These are phyloP conservation scores for Drosophila malerkotliana DNA, from an alignment of 1,140 invertebrate genomes.

Conservation along the genomic window DNA sequence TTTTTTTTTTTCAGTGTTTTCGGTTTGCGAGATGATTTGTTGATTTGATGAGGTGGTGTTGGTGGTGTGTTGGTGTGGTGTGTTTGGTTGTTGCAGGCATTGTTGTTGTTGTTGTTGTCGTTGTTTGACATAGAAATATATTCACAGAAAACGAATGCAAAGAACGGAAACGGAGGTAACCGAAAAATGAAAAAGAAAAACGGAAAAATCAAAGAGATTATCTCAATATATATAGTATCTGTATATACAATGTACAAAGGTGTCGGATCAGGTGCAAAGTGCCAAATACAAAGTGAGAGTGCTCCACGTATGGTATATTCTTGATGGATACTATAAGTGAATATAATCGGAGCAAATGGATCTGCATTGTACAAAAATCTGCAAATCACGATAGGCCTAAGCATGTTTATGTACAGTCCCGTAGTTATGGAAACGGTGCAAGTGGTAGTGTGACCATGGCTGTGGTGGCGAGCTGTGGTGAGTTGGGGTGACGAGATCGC, in stretches of 20 bases:
- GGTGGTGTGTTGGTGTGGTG: conserved; percentile 30
- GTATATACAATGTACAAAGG: conserved; percentile 22
- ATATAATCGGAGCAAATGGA: neutral
- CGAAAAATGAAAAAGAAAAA: conserved; percentile 57
- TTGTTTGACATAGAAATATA: conserved; percentile 70
- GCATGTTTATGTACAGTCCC: conserved; percentile 37
- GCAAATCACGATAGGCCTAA: conserved; percentile 1
- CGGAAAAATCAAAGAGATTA: conserved; percentile 62
- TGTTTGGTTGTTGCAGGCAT: conserved; percentile 41
- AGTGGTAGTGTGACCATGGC: conserved; percentile 7
- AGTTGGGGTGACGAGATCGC: neutral
- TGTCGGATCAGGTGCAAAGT: conserved; percentile 30
- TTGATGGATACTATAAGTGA: conserved; percentile 10
- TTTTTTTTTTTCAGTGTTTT: conserved; percentile 6
- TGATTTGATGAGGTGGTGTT: conserved; percentile 16
- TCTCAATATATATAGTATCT: conserved; percentile 34
- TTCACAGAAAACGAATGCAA: conserved; percentile 72
- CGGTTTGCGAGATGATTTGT: conserved; percentile 14
- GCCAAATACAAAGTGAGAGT: conserved; percentile 14
- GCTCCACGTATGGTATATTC: conserved; percentile 16
- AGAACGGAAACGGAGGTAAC: conserved; percentile 56
- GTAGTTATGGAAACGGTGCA: neutral
- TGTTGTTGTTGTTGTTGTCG: conserved; percentile 46
- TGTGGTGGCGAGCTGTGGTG: conserved; percentile 18
- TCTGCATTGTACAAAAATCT: conserved; percentile 42